Evolutionary conservation across 2,888 invertebrate genomes (phyloP).

Genomic region (Leptinotarsa tumamoca): DNA sequence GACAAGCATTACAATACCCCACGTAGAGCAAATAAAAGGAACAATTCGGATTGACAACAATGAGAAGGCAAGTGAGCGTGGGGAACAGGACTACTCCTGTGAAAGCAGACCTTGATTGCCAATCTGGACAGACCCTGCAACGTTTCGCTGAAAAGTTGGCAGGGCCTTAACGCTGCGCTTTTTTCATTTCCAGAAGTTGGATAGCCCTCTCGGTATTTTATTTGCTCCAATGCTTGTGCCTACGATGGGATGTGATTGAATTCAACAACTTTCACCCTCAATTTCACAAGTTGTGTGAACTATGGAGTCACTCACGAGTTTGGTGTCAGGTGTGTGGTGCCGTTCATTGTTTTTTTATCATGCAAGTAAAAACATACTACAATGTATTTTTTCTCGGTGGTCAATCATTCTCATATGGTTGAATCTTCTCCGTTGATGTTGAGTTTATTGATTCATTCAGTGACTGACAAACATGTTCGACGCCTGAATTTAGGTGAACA

Average conservation of each 20-base stretch:
- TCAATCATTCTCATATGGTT: too few species aligned
- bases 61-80: constrained; percentile 40
- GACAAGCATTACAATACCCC: constrained; percentile 58
- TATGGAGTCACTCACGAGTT: not conserved
- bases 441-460: too few species aligned
- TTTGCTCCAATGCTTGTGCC: constrained; percentile 8
- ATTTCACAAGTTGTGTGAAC: constrained; percentile 4
- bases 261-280: constrained; percentile 15
- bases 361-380: too few species aligned
- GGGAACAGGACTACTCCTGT: constrained; percentile 39
- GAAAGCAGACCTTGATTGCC: constrained; percentile 46
- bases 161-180: constrained; percentile 27
- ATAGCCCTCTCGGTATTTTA: constrained; percentile 9
- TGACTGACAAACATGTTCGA: too few species aligned
- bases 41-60: constrained; percentile 47
- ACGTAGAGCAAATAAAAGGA: constrained; percentile 46
- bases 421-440: too few species aligned
- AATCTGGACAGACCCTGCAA: constrained; percentile 36
- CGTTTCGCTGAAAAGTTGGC: constrained; percentile 31
- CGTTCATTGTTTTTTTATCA: not conserved
- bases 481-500: too few species aligned
- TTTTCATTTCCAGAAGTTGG: constrained; percentile 25
- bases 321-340: constrained; percentile 6
- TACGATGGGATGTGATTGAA: constrained; percentile 9
- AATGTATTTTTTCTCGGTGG: too few species aligned